Percentiles rank a stretch among this genome's conserved stretches.
These are phyloP conservation scores for Cercocebus atys DNA, from an alignment of 2,113 vertebrate genomes.

Conservation along the genomic window DNA sequence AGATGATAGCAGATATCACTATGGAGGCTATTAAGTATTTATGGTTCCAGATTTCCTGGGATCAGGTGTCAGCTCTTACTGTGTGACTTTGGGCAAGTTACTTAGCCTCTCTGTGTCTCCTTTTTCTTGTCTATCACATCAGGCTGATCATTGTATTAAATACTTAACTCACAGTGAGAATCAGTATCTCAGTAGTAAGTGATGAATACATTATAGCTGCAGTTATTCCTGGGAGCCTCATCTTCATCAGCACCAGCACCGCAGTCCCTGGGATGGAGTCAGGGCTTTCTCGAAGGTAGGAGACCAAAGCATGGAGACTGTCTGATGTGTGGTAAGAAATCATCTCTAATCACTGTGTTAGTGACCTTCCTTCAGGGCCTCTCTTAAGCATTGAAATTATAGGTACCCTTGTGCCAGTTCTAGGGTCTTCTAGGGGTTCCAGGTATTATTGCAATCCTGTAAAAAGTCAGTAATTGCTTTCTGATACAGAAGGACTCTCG, in stretches of 20 bases:
- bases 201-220: neutral
- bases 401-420: neutral
- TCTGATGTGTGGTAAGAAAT: neutral
- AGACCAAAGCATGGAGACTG: neutral
- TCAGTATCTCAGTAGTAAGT: neutral
- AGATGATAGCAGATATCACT: constrained; percentile 8
- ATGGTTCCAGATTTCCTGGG: neutral
- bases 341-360: neutral
- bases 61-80: neutral
- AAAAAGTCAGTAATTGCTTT: neutral
- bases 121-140: constrained; percentile 9
- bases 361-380: neutral
- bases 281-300: neutral
- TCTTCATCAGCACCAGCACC: neutral
- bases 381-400: neutral
- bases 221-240: neutral
- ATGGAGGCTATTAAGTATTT: neutral
- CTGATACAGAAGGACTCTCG: neutral
- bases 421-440: neutral
- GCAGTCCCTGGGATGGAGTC: neutral
- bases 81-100: neutral
- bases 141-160: neutral
- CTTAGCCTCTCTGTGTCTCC: neutral
- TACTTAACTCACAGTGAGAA: neutral
- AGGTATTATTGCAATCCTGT: constrained; percentile 8